Evolutionary conservation across 2,888 invertebrate genomes (phyloP).

Genomic region (Perizoma affinitatum): DNA sequence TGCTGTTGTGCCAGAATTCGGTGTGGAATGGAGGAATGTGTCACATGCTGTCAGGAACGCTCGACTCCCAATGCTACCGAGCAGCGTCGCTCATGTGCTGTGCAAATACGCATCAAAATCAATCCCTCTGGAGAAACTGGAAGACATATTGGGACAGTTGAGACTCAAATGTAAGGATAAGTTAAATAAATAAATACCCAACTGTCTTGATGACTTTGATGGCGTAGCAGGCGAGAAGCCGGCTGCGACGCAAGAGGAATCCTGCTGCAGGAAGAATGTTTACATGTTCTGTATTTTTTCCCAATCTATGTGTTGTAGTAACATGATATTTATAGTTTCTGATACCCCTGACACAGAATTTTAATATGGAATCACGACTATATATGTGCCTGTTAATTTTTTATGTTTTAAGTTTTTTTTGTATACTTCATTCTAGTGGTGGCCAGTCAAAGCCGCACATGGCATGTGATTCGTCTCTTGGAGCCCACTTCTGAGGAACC

Average conservation of each 20-base stretch:
- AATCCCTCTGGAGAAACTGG: constrained; percentile 51
- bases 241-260: too few species aligned
- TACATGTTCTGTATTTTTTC: too few species aligned
- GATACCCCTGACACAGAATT: too few species aligned
- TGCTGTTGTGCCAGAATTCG: constrained; percentile 61
- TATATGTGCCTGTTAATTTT: too few species aligned
- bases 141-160: constrained; percentile 53
- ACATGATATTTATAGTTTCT: too few species aligned
- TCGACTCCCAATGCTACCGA: constrained; percentile 58
- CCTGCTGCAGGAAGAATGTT: too few species aligned
- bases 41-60: constrained; percentile 53
- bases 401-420: too few species aligned
- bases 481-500: constrained; percentile 53
- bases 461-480: constrained; percentile 63
- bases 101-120: constrained; percentile 51
- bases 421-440: constrained; percentile 52
- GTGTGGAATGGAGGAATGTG: constrained; percentile 60
- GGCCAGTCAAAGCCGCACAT: constrained; percentile 55
- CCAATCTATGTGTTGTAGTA: too few species aligned
- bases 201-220: too few species aligned
- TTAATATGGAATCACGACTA: too few species aligned
- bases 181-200: too few species aligned
- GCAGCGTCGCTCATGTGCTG: constrained; percentile 60
- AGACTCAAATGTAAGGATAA: constrained; percentile 57
- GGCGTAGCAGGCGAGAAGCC: too few species aligned